Evolutionary conservation across 2,888 invertebrate species (phyloP).

Genomic region (Cylindroiulus punctatus): DNA sequence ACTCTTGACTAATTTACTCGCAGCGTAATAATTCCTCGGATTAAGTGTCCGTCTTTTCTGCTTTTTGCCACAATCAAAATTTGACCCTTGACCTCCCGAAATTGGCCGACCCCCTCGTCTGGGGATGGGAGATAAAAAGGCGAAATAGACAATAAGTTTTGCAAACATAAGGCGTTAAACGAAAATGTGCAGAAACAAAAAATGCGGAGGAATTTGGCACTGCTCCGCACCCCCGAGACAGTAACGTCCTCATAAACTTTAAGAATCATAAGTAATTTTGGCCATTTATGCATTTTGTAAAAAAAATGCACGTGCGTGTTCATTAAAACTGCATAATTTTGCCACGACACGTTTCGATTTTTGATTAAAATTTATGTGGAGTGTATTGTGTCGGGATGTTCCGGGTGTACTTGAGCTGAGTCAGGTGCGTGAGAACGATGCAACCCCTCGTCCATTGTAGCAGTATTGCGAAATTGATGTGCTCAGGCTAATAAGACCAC

Average conservation of each 20-base stretch:
- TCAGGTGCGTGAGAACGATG: not conserved
- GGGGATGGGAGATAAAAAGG: not conserved
- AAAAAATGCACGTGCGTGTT: no score
- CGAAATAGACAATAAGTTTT: not conserved
- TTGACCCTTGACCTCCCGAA: conserved; percentile 8
- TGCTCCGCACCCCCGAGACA: no score
- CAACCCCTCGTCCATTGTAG: not conserved
- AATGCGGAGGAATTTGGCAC: no score
- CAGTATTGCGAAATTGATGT: not conserved
- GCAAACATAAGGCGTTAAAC: not conserved
- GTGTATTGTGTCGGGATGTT: conserved; percentile 5
- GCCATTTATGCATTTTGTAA: no score
- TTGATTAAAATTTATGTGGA: not conserved
- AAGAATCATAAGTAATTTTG: no score
- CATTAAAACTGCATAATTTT: not conserved
- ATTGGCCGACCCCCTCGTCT: not conserved
- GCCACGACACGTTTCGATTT: not conserved
- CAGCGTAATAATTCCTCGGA: conserved; percentile 15
- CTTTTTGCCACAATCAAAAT: not conserved
- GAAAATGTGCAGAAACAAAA: no score
- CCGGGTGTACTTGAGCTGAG: not conserved
- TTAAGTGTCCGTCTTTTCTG: conserved; percentile 11
- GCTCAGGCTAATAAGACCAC: not conserved
- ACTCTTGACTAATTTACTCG: not conserved
- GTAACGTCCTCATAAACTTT: no score